Conservation (phyloP, 2,888 invertebrate species). For the Belgica antarctica region DNA sequence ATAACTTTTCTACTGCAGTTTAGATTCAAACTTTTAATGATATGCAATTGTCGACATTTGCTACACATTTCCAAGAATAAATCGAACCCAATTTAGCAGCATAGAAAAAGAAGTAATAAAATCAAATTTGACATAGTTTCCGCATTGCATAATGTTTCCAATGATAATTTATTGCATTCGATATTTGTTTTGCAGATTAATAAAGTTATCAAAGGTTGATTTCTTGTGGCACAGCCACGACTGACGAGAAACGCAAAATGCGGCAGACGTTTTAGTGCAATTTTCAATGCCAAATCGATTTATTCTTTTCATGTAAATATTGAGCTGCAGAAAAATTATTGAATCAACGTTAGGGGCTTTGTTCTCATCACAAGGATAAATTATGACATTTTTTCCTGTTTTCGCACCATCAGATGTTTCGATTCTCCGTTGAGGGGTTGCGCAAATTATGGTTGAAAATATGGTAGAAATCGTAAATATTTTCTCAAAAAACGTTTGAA, state of each 20-base stretch:
- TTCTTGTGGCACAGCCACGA: neutral
- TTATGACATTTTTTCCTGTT: constrained; percentile 18
- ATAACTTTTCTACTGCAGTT: neutral
- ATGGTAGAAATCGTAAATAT: constrained; percentile 39
- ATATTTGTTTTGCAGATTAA: constrained; percentile 38
- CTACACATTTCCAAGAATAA: neutral
- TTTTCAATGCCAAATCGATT: constrained; percentile 32
- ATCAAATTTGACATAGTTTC: constrained; percentile 34
- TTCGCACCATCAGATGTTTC: constrained; percentile 21
- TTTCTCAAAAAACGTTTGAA: constrained; percentile 2
- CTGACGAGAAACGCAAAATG: neutral
- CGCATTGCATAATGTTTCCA: constrained; percentile 16
- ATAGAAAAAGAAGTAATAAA: constrained; percentile 24
- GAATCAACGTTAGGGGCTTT: constrained; percentile 27
- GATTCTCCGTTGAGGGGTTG: neutral
- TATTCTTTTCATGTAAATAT: constrained; percentile 9
- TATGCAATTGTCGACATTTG: neutral
- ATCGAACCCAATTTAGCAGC: neutral
- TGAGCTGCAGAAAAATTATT: neutral
- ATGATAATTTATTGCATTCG: constrained; percentile 27
- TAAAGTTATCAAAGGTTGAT: constrained; percentile 10
- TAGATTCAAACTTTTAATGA: neutral
- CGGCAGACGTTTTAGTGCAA: constrained; percentile 6
- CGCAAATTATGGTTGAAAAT: constrained; percentile 22
- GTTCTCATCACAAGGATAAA: constrained; percentile 1